Percentiles rank a stretch among this genome's conserved stretches.
Evolutionary conservation across 2,797 vertebrate species (phyloP).

Genomic region (Malurus splendens): DNA sequence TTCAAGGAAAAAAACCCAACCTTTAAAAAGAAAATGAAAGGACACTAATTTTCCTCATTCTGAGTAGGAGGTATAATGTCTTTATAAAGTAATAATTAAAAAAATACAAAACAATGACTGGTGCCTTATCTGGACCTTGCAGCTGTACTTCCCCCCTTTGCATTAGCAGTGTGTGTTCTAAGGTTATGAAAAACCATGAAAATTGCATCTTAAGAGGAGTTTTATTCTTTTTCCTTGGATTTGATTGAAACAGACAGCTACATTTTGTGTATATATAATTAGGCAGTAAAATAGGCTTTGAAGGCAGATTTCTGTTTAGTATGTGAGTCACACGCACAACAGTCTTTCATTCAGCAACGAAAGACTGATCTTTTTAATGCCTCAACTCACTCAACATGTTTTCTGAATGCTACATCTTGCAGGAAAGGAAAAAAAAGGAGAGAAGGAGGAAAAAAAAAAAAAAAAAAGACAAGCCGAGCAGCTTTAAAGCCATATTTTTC

Average conservation of each 20-base stretch:
- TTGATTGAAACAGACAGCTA: conserved; percentile 82
- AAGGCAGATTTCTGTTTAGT: conserved; percentile 79
- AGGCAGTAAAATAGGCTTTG: conserved; percentile 81
- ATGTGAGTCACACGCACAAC: conserved; percentile 78
- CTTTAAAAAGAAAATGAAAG: background rate
- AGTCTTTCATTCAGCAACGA: conserved; percentile 77
- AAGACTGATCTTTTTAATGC: conserved; percentile 81
- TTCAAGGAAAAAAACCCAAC: background rate
- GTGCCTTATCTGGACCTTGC: conserved; percentile 73
- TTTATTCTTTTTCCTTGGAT: conserved; percentile 78
- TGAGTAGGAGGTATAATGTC: conserved; percentile 72
- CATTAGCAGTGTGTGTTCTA: conserved; percentile 65
- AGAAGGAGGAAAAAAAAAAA: background rate
- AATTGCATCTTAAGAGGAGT: conserved; percentile 77
- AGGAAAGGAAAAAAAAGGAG: background rate
- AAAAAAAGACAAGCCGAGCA: background rate
- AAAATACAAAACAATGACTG: conserved; percentile 69
- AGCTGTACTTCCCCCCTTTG: conserved; percentile 68
- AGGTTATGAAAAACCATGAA: conserved; percentile 78
- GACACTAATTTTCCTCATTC: conserved; percentile 66
- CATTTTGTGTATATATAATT: conserved; percentile 85
- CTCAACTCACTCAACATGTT: conserved; percentile 74
- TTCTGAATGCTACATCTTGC: conserved; percentile 71
- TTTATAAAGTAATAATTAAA: conserved; percentile 79
- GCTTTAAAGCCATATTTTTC: conserved; percentile 53